Base-by-base conservation (phyloP, 2,113 vertebrate species). In the Cnemophilus loriae region DNA sequence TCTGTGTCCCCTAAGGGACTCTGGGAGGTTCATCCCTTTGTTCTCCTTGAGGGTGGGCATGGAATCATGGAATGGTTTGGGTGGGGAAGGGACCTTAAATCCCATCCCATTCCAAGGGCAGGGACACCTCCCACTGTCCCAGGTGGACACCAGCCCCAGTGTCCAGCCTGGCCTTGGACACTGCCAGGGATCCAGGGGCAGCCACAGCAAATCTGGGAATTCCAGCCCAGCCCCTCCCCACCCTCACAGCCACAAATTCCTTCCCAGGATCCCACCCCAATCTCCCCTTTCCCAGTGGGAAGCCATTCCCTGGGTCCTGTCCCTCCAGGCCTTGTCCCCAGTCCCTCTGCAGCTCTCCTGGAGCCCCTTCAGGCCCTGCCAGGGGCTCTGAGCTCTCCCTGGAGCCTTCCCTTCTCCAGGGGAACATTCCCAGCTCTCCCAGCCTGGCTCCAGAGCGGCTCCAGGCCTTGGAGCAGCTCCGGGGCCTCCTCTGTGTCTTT, bases 131-230 rank as follows among this genome's bases (percentile, higher is more conserved):
- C 37, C 47, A 16, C 6, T 0, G 0, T 20, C 33, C 80, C 56
- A 53, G 13, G 3, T 1, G 2, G 35, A 5, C 50, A 44, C 61
- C 30, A n/a, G 13, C 8, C 32, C 26, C 32, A 17, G 0, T n/a
- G 17, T 32, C 74, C 59, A 78, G 0, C 26, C 32, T 13, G 37
- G 7, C 55, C 46, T 70, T 10, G 80, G 46, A 0, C 37, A 42
- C 7, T 81, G 0, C 23, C 77, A 68, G 63, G 63, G 63, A 81
- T 80, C 37, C 60, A 53, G 76, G 26, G 39, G 8, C 71, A 74
- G 70, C 42, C 55, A 13, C 55, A 75, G 55, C 73, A 32, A 7
- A 16, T 76, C 61, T 80, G 73, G 55, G 3, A 76, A 76, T 59
- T 32, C 15, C 73, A 47, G 26, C 12, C 37, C 75, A 77, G 65